A percentile compares a stretch with the other conserved stretches of the same genome.
Evolutionary conservation across 2,113 vertebrate species (phyloP).

Genomic region (Suncus etruscus): DNA sequence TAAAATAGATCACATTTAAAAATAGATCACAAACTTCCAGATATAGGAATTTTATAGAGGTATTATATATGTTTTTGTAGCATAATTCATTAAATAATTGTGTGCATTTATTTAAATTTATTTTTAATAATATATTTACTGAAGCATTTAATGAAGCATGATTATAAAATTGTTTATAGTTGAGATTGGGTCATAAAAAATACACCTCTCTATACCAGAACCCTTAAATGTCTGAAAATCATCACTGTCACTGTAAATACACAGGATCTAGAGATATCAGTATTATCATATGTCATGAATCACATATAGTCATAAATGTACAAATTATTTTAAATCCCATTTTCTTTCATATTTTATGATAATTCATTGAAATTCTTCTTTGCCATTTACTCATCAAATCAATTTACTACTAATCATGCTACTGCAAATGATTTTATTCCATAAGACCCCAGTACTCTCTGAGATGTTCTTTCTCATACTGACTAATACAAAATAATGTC

Average conservation of each 20-base stretch:
- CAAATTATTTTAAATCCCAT: conserved; percentile 75
- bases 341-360: conserved; percentile 7
- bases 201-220: no score
- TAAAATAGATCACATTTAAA: conserved; percentile 43
- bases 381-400: conserved; percentile 70
- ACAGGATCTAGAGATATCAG: neutral
- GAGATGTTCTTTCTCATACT: conserved; percentile 56
- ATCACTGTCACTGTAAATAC: neutral
- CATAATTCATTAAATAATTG: conserved; percentile 24
- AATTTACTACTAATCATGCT: conserved; percentile 52
- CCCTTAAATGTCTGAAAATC: neutral
- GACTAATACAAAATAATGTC: conserved; percentile 66
- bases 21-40: neutral
- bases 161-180: no score
- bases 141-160: no score
- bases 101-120: neutral
- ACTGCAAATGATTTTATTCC: conserved; percentile 58
- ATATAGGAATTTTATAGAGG: neutral
- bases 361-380: conserved; percentile 65
- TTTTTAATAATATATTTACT: no score
- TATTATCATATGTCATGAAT: neutral
- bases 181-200: no score
- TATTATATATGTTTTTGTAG: neutral
- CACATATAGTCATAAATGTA: conserved; percentile 49
- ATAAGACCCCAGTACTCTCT: conserved; percentile 30